Conservation (phyloP, 2,888 invertebrate species). For the Camptogramma bilineatum region DNA sequence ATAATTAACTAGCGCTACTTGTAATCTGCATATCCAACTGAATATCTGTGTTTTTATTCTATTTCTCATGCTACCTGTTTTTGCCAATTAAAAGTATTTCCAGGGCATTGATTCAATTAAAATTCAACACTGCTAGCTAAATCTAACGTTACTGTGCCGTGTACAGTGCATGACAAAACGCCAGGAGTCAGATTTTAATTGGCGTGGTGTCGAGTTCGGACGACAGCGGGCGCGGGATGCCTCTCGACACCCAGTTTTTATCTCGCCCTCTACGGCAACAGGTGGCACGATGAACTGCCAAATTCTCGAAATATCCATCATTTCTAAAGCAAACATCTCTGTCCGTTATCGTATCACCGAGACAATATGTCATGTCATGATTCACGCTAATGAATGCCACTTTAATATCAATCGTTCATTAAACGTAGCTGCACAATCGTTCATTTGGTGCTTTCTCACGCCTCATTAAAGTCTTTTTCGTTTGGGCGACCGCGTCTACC, state of each 20-base stretch:
- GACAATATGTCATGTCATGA: constrained; percentile 55
- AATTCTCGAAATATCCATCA: constrained; percentile 56
- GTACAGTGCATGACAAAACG: constrained; percentile 58
- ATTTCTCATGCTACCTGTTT: constrained; percentile 35
- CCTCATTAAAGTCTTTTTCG: constrained; percentile 85
- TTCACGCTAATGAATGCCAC: constrained; percentile 71
- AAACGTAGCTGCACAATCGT: constrained; percentile 77
- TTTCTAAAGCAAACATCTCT: constrained; percentile 45
- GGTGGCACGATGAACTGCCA: constrained; percentile 67
- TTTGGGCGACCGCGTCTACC: constrained; percentile 84
- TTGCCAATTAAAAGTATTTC: constrained; percentile 55
- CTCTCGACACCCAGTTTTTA: constrained; percentile 69
- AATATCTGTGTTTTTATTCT: constrained; percentile 26
- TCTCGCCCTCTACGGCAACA: constrained; percentile 73
- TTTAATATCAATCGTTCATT: constrained; percentile 81
- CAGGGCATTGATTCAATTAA: constrained; percentile 58
- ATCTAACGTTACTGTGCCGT: constrained; percentile 53
- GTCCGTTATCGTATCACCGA: constrained; percentile 36
- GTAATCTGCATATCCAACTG: constrained; percentile 35
- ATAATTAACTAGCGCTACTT: constrained; percentile 35
- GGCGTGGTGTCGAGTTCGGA: constrained; percentile 65
- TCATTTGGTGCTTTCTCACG: constrained; percentile 84
- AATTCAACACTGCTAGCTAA: constrained; percentile 54
- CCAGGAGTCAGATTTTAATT: constrained; percentile 77
- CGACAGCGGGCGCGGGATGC: constrained; percentile 45